Conservation (phyloP, 2,888 invertebrate genomes). For the Griposia aprilina region DNA sequence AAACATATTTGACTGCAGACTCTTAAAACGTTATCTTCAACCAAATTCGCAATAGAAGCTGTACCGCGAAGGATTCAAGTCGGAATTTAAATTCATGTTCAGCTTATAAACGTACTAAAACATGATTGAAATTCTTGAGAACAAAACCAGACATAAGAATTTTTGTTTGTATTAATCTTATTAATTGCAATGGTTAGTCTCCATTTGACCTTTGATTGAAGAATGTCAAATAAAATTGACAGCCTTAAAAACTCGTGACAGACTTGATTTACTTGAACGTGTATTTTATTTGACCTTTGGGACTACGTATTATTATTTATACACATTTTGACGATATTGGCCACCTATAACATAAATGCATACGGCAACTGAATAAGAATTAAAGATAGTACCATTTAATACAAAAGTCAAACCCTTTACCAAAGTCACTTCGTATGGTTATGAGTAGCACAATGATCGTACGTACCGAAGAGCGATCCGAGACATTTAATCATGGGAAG, state of each 20-base stretch:
- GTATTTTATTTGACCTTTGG: conserved; percentile 17
- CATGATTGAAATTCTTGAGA: conserved; percentile 10
- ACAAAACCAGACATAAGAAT: neutral
- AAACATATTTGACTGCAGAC: neutral
- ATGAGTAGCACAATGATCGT: neutral
- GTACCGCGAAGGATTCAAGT: conserved; percentile 7
- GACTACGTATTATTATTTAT: neutral
- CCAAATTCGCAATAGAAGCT: conserved; percentile 12
- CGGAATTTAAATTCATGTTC: conserved; percentile 30
- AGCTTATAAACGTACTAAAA: conserved; percentile 4
- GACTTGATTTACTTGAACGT: conserved; percentile 6
- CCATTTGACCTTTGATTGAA: conserved; percentile 7
- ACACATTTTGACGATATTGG: neutral
- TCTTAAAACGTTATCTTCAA: conserved; percentile 17
- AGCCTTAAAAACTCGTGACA: conserved; percentile 16
- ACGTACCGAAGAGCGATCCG: neutral
- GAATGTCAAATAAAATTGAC: conserved; percentile 46
- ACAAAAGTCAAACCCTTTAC: neutral
- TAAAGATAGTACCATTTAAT: neutral
- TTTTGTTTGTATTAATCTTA: neutral
- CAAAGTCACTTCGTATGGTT: neutral
- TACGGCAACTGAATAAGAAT: neutral
- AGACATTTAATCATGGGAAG: neutral
- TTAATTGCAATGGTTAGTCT: neutral
- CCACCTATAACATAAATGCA: neutral